Base-by-base conservation (phyloP, 30 jellyfish, hydroid and myxozoan species). In the Hydra vulgaris region DNA sequence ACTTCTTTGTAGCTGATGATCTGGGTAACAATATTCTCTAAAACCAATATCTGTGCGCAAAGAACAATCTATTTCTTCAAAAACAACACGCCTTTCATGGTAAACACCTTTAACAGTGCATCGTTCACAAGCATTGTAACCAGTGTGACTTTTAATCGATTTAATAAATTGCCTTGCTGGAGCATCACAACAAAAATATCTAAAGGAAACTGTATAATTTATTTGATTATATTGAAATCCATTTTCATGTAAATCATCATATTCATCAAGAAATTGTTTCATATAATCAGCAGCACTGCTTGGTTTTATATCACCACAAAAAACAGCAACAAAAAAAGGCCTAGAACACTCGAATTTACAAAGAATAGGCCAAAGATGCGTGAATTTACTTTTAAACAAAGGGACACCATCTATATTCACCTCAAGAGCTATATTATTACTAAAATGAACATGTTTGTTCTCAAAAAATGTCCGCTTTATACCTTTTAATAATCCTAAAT, bases 341-440 rank as follows among this genome's bases (percentile, higher is more conserved):
- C 68, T 27, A 0, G n/a, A 27, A 19, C 68, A 18, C 15, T 54
- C 27, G 25, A 78, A 53, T 78, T 54, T 17, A 27, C 73, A 23
- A 53, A 78, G 76, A 52, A 78, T 78, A 19, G 85, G 85, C 85
- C 85, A 78, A 23, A 78, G 67, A 55, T 78, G 85, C 0, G 74
- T 53, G n/a, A n/a, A 8, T 15, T 26, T 53, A 24, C 74, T 24
- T 26, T 61, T 78, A 61, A 54, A 78, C 54, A 54, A 27, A 0
- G 85, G 85, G 24, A 27, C 54, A 23, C 85, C 85, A 18, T 78
- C 85, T 23, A 78, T 78, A 66, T 78, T 78, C 22, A 78, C 85
- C 61, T 22, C 27, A 17, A 78, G 66, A 18, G 19, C 22, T 27
- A 78, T 56, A 7, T 78, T 78, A 12, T 78, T 78, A 12, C 53